These are phyloP conservation scores for Daktulosphaira vitifoliae DNA, from an alignment of 1,140 invertebrate genomes.

Conservation along the genomic window DNA sequence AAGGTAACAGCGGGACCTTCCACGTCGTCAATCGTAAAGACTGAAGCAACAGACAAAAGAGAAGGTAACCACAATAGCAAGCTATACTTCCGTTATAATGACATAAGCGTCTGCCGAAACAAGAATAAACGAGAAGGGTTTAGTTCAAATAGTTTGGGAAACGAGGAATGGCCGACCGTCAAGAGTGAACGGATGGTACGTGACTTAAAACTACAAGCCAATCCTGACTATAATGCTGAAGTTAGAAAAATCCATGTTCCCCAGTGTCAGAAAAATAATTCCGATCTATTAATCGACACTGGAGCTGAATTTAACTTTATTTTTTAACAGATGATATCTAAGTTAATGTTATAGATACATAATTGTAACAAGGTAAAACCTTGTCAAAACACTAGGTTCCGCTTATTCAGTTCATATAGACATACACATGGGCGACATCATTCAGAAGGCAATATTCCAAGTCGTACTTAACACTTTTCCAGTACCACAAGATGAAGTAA, in stretches of 20 bases:
- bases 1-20: neutral
- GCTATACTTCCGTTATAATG: too few relatives aligned
- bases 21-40: neutral
- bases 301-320: neutral
- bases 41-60: neutral
- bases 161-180: neutral
- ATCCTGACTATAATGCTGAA: neutral
- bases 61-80: neutral
- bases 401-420: neutral
- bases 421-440: neutral
- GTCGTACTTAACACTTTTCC: neutral
- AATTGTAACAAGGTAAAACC: neutral
- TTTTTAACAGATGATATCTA: neutral
- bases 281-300: neutral
- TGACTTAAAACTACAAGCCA: constrained; percentile 41
- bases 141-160: neutral
- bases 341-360: neutral
- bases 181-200: neutral
- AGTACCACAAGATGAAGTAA: neutral
- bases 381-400: neutral
- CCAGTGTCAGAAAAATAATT: neutral
- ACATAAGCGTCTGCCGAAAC: neutral
- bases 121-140: neutral
- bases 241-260: neutral
- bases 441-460: neutral